These are phyloP conservation scores for Tursiops truncatus DNA, from an alignment of 2,113 vertebrate species.

Conservation along the genomic window DNA sequence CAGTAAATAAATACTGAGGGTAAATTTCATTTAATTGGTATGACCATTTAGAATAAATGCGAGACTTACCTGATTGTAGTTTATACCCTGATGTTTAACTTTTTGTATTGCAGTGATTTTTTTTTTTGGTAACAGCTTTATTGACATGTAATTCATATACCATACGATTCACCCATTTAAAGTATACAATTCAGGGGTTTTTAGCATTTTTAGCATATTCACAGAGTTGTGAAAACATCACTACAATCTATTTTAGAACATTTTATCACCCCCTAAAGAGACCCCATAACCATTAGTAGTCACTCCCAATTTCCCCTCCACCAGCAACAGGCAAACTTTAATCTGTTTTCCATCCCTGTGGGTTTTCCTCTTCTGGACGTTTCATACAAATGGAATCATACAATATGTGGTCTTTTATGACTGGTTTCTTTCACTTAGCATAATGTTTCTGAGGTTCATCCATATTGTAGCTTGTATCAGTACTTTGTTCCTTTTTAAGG, in stretches of 20 bases:
- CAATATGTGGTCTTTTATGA: background rate
- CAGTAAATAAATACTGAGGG: conserved; percentile 3
- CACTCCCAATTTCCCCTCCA: background rate
- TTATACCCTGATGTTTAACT: conserved; percentile 14
- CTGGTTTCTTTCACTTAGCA: background rate
- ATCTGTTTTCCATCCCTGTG: background rate
- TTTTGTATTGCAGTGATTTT: background rate
- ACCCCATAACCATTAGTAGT: background rate
- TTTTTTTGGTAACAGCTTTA: conserved; percentile 40
- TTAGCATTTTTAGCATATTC: conserved; percentile 36
- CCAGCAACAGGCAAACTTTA: background rate
- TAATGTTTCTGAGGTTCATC: conserved; percentile 16
- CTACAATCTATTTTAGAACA: background rate
- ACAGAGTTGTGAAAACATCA: background rate
- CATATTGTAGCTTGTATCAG: background rate
- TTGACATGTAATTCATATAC: conserved; percentile 24
- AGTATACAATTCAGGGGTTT: background rate
- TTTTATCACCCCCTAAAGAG: conserved; percentile 18
- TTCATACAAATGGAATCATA: background rate
- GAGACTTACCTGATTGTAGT: background rate
- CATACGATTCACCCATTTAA: background rate
- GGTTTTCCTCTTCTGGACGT: background rate
- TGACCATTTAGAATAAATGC: background rate
- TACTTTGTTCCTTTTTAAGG: background rate
- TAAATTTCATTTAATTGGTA: conserved; percentile 44